Evolutionary conservation across 1,140 invertebrate species (phyloP).

Genomic region (Dysdera silvatica): DNA sequence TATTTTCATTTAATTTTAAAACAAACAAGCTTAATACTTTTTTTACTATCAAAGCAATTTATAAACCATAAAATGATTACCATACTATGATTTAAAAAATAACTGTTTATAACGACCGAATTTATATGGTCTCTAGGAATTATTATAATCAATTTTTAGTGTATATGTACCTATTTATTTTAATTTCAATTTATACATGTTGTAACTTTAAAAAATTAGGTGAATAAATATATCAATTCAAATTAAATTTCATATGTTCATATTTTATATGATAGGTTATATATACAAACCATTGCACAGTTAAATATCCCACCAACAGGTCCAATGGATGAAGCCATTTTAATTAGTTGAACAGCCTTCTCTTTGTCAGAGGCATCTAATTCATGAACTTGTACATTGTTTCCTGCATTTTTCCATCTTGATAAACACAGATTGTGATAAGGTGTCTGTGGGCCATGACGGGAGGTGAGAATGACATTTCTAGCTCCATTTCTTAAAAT

Average conservation of each 20-base stretch:
- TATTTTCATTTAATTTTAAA: too few species aligned
- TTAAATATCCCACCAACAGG: slow-evolving; percentile 91
- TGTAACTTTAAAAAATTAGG: too few species aligned
- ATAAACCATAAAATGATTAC: too few species aligned
- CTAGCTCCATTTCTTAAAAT: slow-evolving; percentile 48
- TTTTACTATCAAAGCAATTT: too few species aligned
- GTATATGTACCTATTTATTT: too few species aligned
- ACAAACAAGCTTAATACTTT: too few species aligned
- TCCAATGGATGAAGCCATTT: slow-evolving; percentile 57
- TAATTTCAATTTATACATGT: too few species aligned
- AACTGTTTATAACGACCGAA: too few species aligned
- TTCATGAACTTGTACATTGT: slow-evolving; percentile 62
- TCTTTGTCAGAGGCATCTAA: slow-evolving; percentile 53
- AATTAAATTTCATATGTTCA: background rate
- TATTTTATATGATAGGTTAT: slow-evolving; percentile 46
- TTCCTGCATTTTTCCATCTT: slow-evolving; percentile 58
- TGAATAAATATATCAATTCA: too few species aligned
- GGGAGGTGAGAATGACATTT: slow-evolving; percentile 49
- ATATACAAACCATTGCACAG: slow-evolving; percentile 63
- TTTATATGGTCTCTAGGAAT: too few species aligned
- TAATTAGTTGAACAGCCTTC: slow-evolving; percentile 63
- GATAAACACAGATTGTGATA: slow-evolving; percentile 46
- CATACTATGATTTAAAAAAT: too few species aligned
- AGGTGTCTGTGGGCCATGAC: slow-evolving; percentile 48
- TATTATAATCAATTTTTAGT: too few species aligned